Base-by-base conservation (phyloP, 2,888 invertebrate genomes). In the Bombylius discolor region DNA sequence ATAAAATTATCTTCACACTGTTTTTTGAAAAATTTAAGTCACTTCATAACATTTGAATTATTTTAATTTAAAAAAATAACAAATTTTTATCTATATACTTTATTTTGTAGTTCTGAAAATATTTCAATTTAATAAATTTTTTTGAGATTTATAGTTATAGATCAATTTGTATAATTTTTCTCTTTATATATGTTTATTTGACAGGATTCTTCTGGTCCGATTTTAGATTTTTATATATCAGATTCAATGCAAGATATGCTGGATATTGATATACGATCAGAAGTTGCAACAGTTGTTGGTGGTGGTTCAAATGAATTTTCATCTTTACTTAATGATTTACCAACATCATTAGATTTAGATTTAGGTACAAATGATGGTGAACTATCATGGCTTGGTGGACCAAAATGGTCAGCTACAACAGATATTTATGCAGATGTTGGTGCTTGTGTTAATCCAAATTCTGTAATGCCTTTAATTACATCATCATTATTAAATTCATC, bases 161-260 rank as follows among this genome's bases (percentile, higher is more conserved):
- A 23, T 3, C 23, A 23, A 23, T 23, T 23, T 23, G 1, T 23
- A 23, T 23, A 23, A 23, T 23, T 23, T 23, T 23, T 23, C 23
- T 23, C 23, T 23, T 23, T 23, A 23, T 23, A 23, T 23, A 23
- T 23, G 23, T 23, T 23, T 23, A 23, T 23, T 23, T 23, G 23
- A 39, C 68, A 81, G 81, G 77, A 76, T 70, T 76, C 78, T 68
- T 77, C 77, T 63, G 78, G 78, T 65, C 73, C 72, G 11, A 80
- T 81, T 72, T 76, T 82, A 75, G 82, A 82, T 70, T 76, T 81
- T 60, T 82, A 81, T 65, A 81, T 81, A 68, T 81, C 81, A 42
- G 82, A 82, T 69, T 87, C 89, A 52, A 81, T 92, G 67, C 89
- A 91, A 72, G 92, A 93, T 68, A 89, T 92, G 86, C 79, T 93